phyloP scores from a whole-genome alignment of 2,797 vertebrate species.

The Holocentrus rufus region DNA sequence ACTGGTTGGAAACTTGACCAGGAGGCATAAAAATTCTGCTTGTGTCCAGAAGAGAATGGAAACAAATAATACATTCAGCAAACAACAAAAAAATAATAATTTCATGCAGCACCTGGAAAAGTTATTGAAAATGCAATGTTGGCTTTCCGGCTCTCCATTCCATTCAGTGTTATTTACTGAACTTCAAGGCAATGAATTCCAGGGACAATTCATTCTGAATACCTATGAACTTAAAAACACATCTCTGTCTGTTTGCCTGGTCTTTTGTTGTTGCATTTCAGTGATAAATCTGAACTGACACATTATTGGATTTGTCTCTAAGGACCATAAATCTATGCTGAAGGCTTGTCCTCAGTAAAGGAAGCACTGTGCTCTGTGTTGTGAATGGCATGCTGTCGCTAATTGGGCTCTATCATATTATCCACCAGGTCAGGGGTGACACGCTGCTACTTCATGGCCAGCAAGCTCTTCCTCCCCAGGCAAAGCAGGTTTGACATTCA shows the following conservation, averaged over 20 bases:
- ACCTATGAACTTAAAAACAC: constrained; percentile 9
- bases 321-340: constrained; percentile 34
- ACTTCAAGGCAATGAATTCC: constrained; percentile 36
- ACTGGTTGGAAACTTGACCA: constrained; percentile 49
- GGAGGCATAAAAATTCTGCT: constrained; percentile 41
- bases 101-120: constrained; percentile 29
- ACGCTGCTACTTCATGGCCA: constrained; percentile 51
- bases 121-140: constrained; percentile 32
- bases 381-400: constrained; percentile 26
- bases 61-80: constrained; percentile 40
- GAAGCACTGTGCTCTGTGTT: constrained; percentile 40
- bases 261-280: constrained; percentile 18
- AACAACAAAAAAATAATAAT: constrained; percentile 37
- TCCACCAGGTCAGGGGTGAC: constrained; percentile 56
- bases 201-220: constrained; percentile 30
- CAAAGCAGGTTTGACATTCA: constrained; percentile 37
- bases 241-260: constrained; percentile 21
- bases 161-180: constrained; percentile 33
- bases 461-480: constrained; percentile 33
- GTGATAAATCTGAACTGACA: constrained; percentile 3
- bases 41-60: constrained; percentile 39
- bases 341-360: constrained; percentile 17
- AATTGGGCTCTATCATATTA: constrained; percentile 29
- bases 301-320: constrained; percentile 12
- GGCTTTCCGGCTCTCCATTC: constrained; percentile 32